These are phyloP conservation scores for Agrypnia vestita DNA, from an alignment of 1,140 invertebrate genomes.

Conservation along the genomic window DNA sequence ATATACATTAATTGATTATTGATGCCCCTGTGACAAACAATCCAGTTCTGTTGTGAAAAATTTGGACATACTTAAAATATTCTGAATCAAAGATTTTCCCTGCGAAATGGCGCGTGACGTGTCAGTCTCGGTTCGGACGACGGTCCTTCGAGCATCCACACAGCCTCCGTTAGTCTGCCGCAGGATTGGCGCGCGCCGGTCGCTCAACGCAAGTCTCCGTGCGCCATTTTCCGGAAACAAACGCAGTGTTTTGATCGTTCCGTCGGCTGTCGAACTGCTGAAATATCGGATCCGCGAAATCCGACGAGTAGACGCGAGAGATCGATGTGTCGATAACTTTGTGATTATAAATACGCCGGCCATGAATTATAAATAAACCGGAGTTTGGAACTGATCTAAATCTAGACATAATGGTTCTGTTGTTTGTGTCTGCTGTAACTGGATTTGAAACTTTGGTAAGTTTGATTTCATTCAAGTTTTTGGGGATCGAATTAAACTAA, in stretches of 20 bases:
- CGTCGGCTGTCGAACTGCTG: background rate
- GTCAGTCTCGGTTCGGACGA: background rate
- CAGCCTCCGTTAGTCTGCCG: slow-evolving; percentile 50
- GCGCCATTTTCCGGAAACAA: slow-evolving; percentile 18
- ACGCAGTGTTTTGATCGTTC: slow-evolving; percentile 18
- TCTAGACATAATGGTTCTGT: slow-evolving; percentile 8
- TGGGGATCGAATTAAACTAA: background rate
- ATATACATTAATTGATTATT: too few species aligned
- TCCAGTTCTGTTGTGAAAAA: too few species aligned
- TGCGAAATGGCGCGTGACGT: background rate
- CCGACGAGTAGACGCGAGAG: background rate
- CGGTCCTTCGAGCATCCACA: slow-evolving; percentile 26
- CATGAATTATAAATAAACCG: too few species aligned
- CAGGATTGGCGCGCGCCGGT: slow-evolving; percentile 45
- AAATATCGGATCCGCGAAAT: background rate
- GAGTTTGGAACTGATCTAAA: background rate
- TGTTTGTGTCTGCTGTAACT: slow-evolving; percentile 8
- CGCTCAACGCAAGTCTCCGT: slow-evolving; percentile 4
- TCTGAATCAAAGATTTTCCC: background rate
- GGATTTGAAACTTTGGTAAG: slow-evolving; percentile 34
- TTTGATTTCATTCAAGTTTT: background rate
- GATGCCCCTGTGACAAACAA: too few species aligned
- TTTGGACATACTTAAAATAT: too few species aligned
- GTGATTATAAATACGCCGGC: slow-evolving; percentile 4
- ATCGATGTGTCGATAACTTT: background rate